Evolutionary conservation across 2,888 invertebrate genomes (phyloP).

Genomic region (Yponomeuta evonymella): DNA sequence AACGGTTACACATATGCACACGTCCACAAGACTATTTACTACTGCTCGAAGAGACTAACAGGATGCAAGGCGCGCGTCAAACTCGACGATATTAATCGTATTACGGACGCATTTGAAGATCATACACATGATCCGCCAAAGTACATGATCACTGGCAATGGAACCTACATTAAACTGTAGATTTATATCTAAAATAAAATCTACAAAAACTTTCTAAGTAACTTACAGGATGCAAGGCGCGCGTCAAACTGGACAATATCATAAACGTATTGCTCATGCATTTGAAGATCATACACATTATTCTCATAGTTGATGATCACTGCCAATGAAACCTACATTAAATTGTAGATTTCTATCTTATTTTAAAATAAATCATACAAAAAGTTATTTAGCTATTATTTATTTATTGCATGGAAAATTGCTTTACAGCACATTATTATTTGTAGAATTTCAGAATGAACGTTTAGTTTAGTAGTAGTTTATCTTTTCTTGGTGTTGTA

Average conservation of each 20-base stretch:
- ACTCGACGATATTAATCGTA: neutral
- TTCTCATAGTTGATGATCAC: slow-evolving; percentile 1
- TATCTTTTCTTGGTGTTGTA: too few relatives aligned
- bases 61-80: slow-evolving; percentile 12
- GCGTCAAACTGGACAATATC: neutral
- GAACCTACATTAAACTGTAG: slow-evolving; percentile 8
- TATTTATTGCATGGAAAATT: too few relatives aligned
- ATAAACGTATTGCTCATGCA: too few relatives aligned
- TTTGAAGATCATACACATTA: neutral
- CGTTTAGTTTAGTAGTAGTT: too few relatives aligned
- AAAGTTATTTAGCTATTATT: too few relatives aligned
- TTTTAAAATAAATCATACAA: too few relatives aligned
- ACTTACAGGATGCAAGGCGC: slow-evolving; percentile 22
- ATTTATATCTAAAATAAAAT: neutral
- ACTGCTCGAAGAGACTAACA: slow-evolving; percentile 16
- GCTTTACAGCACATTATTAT: too few relatives aligned
- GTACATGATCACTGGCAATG: neutral
- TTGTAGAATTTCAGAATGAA: too few relatives aligned
- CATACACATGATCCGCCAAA: slow-evolving; percentile 6
- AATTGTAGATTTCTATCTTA: neutral
- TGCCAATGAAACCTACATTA: neutral
- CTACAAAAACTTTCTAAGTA: too few relatives aligned
- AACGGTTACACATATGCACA: neutral
- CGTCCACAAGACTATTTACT: neutral
- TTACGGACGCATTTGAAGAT: neutral